Base-by-base conservation (phyloP, 2,888 invertebrate species). In the Ferdinandea cuprea region DNA sequence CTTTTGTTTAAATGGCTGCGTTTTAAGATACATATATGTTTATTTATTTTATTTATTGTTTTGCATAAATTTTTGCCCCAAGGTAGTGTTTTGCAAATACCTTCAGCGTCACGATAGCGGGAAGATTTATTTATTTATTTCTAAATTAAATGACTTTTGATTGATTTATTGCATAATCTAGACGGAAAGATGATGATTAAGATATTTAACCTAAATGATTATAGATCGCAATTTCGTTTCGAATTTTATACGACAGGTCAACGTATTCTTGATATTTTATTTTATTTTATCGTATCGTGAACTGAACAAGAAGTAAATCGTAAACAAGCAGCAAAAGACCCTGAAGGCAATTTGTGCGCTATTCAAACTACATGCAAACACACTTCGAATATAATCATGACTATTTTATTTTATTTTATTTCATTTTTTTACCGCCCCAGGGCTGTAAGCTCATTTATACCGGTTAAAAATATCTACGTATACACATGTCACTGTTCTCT, bases 161-260 rank as follows among this genome's bases (percentile, higher is more conserved):
- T 71, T 61, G 59, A 59, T 71, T 48, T 71, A 54, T 42, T 21
- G 28, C 17, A 19, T 4, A 13, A 37, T 50, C 32, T 25, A 61
- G 59, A 61, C 50, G 15, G 13, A n/a, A n/a, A n/a, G n/a, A n/a
- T n/a, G 25, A 11, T n/a, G n/a, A n/a, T n/a, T n/a, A n/a, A n/a
- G n/a, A n/a, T n/a, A n/a, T n/a, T n/a, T n/a, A n/a, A n/a, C n/a
- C n/a, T n/a, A n/a, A n/a, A n/a, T n/a, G n/a, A n/a, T n/a, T n/a
- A n/a, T n/a, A n/a, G n/a, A n/a, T n/a, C n/a, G n/a, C n/a, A n/a
- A n/a, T n/a, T n/a, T n/a, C n/a, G n/a, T n/a, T n/a, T n/a, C n/a
- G n/a, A n/a, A n/a, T n/a, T n/a, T n/a, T n/a, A n/a, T n/a, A n/a
- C n/a, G n/a, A n/a, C n/a, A n/a, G n/a, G n/a, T n/a, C n/a, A n/a